Evolutionary conservation across 2,888 invertebrate genomes (phyloP), one percentile per base, ranked within the genome.

Genomic region (Melinaea menophilus): DNA sequence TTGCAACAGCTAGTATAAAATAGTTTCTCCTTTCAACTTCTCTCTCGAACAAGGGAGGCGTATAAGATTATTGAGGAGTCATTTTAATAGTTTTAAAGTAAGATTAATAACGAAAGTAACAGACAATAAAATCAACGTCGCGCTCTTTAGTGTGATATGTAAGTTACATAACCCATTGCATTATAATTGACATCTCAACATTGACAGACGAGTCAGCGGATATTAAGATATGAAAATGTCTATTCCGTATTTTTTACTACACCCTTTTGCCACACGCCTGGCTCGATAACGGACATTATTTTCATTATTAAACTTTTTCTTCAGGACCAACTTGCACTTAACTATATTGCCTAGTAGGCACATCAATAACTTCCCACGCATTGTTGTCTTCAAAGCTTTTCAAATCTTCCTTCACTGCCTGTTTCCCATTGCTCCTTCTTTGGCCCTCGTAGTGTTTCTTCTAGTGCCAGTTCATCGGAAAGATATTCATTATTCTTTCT

Each of bases 171-270:
- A 46, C 46, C n/a, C 3, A 46, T 46, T 46, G n/a, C 46, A 46
- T n/a, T 46, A 46, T n/a, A 46, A 46, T 46, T 46, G 11, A 46
- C 11, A 46, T 46, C 46, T n/a, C 46, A 66, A 65, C 61, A 65
- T 72, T 78, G 81, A 79, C 80, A 80, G 77, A 82, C 80, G 78
- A 74, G 73, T 73, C 71, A 74, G 65, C 83, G 84, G 85, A 85
- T 82, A 85, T 84, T 82, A 80, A 79, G 77, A 79, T 73, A 76
- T 71, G 35, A 35, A 35, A 35, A 35, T 35, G 35, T 67, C 67
- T 11, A 69, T 37, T 41, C 65, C 64, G 41, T 58, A 48, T 58
- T 48, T 46, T 57, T 68, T 65, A n/a, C 37, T 41, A 57, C 12
- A 68, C 35, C 68, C 68, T 48, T 65, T 66, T n/a, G 68, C 68